Conservation (phyloP, 1,140 invertebrate species). For the Scaptomyza montana region DNA sequence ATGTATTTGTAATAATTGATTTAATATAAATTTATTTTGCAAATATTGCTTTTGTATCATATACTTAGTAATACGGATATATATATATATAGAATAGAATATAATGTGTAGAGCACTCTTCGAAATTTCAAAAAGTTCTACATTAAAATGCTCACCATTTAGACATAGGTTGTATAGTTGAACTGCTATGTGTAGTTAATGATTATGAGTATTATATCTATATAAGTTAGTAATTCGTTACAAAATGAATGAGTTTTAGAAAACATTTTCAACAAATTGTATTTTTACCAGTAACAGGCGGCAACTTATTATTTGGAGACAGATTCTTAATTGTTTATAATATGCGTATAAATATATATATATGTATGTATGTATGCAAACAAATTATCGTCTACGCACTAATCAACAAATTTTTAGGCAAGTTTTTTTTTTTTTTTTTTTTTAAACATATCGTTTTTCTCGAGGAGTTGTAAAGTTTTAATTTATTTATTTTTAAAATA, state of each 20-base stretch:
- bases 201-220: slow-evolving; percentile 58
- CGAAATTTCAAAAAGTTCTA: slow-evolving; percentile 13
- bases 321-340: slow-evolving; percentile 17
- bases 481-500: slow-evolving; percentile 28
- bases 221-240: slow-evolving; percentile 57
- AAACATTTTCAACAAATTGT: neutral
- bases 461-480: slow-evolving; percentile 27
- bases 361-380: slow-evolving; percentile 55
- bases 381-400: slow-evolving; percentile 67
- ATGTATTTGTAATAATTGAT: slow-evolving; percentile 38
- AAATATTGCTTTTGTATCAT: slow-evolving; percentile 55
- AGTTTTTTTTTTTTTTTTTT: slow-evolving; percentile 9
- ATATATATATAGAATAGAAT: slow-evolving; percentile 16
- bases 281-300: slow-evolving; percentile 15
- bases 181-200: slow-evolving; percentile 50
- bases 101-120: slow-evolving; percentile 13
- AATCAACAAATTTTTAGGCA: slow-evolving; percentile 71
- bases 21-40: slow-evolving; percentile 44
- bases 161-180: slow-evolving; percentile 39
- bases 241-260: slow-evolving; percentile 12
- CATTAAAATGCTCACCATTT: slow-evolving; percentile 53
- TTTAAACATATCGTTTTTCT: slow-evolving; percentile 31
- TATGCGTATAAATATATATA: slow-evolving; percentile 23
- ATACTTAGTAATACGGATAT: slow-evolving; percentile 36
- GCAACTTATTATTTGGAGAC: slow-evolving; percentile 29